phyloP scores from a whole-genome alignment of 2,797 vertebrate genomes.

The Stomatorhinus walkeri region DNA sequence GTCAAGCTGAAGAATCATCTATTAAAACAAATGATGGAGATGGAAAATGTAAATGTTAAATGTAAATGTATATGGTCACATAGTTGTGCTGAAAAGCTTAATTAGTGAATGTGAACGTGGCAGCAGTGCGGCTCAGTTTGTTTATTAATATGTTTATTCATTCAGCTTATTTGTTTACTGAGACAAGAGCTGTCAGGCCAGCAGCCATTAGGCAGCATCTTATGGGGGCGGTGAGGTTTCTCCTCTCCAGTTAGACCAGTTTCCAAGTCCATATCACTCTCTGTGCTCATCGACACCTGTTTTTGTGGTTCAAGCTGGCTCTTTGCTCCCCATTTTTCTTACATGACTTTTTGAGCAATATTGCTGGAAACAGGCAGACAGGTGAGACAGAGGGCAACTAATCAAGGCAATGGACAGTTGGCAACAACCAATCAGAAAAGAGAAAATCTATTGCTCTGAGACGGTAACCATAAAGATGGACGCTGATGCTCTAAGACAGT shows the following conservation, averaged over 20 bases:
- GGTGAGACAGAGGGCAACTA: neutral
- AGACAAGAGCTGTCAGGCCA: neutral
- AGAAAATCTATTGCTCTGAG: neutral
- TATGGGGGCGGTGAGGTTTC: neutral
- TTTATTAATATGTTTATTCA: neutral
- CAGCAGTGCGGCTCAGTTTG: neutral
- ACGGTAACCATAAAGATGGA: neutral
- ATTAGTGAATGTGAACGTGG: too few species aligned
- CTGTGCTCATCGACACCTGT: neutral
- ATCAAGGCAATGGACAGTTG: neutral
- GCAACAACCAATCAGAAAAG: neutral
- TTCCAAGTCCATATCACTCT: neutral
- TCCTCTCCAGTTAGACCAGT: neutral
- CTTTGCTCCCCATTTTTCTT: neutral
- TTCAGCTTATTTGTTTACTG: neutral
- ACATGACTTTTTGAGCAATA: neutral
- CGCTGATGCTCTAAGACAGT: neutral
- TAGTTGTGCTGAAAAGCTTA: neutral
- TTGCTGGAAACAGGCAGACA: neutral
- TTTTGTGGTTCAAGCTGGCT: neutral
- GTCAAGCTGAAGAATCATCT: neutral
- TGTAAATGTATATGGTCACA: neutral
- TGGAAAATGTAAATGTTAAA: neutral
- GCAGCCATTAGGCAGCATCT: neutral
- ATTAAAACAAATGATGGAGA: neutral